A percentile compares a stretch with the other conserved stretches of the same genome.
phyloP scores from a whole-genome alignment of 2,113 vertebrate species.

The Oncorhynchus masou region DNA sequence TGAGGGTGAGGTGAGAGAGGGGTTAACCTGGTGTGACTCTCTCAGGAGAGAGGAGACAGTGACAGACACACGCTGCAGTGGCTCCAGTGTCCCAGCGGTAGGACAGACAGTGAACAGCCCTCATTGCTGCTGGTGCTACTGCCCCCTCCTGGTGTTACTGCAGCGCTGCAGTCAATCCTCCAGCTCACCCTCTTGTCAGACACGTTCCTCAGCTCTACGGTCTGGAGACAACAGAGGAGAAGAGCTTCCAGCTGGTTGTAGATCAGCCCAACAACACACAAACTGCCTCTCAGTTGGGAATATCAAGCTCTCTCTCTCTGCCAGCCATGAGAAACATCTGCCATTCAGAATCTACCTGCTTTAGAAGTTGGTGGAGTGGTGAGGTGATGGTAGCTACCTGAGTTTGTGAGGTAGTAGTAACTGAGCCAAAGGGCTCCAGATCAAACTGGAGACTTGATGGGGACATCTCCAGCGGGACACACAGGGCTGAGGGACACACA shows the following conservation, averaged over 20 bases:
- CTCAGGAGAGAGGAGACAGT: conserved; percentile 72
- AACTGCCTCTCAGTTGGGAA: background rate
- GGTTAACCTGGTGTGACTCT: conserved; percentile 37
- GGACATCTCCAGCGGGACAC: conserved; percentile 70
- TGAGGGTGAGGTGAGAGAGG: background rate
- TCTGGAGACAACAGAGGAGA: conserved; percentile 52
- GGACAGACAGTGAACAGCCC: conserved; percentile 65
- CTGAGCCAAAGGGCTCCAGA: conserved; percentile 19
- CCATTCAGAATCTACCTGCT: no score
- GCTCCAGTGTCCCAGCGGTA: conserved; percentile 61
- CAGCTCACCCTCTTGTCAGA: conserved; percentile 59
- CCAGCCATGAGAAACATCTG: no score
- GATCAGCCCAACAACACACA: background rate
- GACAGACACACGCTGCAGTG: conserved; percentile 53
- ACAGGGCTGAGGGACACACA: conserved; percentile 56
- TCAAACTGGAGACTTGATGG: conserved; percentile 69
- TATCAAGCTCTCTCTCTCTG: no score
- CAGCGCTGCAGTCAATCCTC: conserved; percentile 64
- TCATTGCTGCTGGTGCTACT: conserved; percentile 27
- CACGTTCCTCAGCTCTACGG: conserved; percentile 66
- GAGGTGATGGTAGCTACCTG: conserved; percentile 34
- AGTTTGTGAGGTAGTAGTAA: background rate
- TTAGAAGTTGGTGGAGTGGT: no score
- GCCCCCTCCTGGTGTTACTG: conserved; percentile 7
- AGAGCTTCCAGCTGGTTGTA: background rate